A percentile compares a stretch with the other conserved stretches of the same genome.
phyloP scores from a whole-genome alignment of 2,113 vertebrate species.

The Lophotis ruficrista region DNA sequence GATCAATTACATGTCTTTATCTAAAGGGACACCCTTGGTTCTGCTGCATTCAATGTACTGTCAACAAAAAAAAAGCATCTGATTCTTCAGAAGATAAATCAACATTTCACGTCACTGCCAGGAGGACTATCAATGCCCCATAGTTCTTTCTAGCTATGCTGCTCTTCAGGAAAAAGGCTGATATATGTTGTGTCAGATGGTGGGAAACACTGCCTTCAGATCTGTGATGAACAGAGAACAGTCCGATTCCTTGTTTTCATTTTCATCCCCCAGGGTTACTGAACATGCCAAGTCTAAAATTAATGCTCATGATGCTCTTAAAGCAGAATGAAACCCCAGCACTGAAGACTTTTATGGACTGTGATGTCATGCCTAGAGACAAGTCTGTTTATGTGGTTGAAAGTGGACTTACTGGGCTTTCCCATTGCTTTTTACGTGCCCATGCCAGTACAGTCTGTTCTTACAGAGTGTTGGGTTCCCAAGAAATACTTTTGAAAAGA shows the following conservation, averaged over 20 bases:
- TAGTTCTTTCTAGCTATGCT: not conserved
- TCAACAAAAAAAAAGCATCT: not conserved
- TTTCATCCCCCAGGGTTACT: not conserved
- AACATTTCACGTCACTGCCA: not conserved
- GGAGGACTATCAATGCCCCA: not conserved
- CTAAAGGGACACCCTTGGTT: not conserved
- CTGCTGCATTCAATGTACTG: not conserved
- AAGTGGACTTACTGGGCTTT: conserved; percentile 21
- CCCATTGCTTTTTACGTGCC: not conserved
- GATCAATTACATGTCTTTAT: not conserved
- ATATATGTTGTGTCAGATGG: not conserved
- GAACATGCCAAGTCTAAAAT: conserved; percentile 33
- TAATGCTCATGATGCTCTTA: conserved; percentile 17
- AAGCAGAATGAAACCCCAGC: not conserved
- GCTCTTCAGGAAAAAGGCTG: not conserved
- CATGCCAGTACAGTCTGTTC: conserved; percentile 9
- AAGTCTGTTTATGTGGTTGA: conserved; percentile 37
- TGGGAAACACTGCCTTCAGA: not conserved
- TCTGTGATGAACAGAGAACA: not conserved
- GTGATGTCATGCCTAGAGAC: conserved; percentile 47
- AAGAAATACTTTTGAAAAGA: not conserved
- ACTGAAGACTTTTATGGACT: not conserved
- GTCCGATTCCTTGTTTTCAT: not conserved
- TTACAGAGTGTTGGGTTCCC: not conserved
- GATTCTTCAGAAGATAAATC: not conserved